These are phyloP conservation scores for Eupsittula cactorum DNA, from an alignment of 2,113 vertebrate species.

Conservation along the genomic window DNA sequence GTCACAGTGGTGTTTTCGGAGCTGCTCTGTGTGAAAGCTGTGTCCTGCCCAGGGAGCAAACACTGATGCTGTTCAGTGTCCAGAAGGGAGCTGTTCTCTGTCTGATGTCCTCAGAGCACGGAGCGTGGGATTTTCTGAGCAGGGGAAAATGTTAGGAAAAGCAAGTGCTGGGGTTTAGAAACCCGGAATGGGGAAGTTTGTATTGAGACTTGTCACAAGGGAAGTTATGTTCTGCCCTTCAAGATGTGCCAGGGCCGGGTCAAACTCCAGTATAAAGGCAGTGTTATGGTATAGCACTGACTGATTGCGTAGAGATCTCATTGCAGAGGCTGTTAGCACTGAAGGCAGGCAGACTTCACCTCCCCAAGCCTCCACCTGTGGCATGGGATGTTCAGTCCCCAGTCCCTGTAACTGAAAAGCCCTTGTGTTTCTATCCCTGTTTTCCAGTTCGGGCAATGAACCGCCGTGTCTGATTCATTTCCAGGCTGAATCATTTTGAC, in stretches of 20 bases:
- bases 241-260: not conserved
- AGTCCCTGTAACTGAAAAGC: not conserved
- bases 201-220: not conserved
- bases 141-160: not conserved
- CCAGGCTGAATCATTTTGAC: conserved; percentile 11
- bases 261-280: not conserved
- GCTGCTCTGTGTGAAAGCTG: not conserved
- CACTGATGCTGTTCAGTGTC: not conserved
- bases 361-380: not conserved
- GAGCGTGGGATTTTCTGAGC: not conserved
- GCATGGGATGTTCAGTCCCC: not conserved
- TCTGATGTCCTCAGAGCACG: not conserved
- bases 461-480: conserved; percentile 15
- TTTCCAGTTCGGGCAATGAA: not conserved
- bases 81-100: not conserved
- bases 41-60: conserved; percentile 18
- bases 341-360: not conserved
- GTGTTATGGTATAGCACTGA: not conserved
- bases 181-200: not conserved
- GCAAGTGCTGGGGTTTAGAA: not conserved
- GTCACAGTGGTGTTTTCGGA: not conserved
- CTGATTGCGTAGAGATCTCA: not conserved
- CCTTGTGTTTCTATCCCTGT: not conserved
- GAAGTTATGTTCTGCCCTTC: not conserved
- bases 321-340: not conserved